Percentiles rank a stretch among this genome's conserved stretches.
phyloP scores from a whole-genome alignment of 2,888 invertebrate genomes.

The Stenolophus ochropezus region DNA sequence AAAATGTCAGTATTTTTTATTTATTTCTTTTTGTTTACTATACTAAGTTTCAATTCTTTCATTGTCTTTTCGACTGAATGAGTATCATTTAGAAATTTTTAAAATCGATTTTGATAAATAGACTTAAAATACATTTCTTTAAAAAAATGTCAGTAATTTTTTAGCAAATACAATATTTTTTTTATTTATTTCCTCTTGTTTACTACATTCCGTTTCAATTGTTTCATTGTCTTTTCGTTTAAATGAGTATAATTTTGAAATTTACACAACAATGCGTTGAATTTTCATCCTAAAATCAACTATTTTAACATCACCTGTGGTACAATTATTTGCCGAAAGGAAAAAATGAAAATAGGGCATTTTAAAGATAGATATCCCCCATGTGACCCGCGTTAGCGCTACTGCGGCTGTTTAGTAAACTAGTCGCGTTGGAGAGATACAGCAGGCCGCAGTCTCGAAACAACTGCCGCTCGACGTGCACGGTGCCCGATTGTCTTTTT shows the following conservation, averaged over 20 bases:
- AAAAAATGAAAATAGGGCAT: conserved; percentile 35
- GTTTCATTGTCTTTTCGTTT: not conserved
- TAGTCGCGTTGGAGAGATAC: not conserved
- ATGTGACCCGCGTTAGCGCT: conserved; percentile 13
- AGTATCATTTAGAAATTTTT: too few species aligned
- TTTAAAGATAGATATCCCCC: conserved; percentile 27
- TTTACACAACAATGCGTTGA: not conserved
- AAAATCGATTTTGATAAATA: too few species aligned
- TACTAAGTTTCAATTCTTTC: too few species aligned
- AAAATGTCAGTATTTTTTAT: too few species aligned
- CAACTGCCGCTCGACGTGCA: conserved; percentile 46
- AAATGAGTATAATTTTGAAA: not conserved
- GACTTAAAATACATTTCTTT: too few species aligned
- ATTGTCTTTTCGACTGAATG: too few species aligned
- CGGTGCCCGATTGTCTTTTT: conserved; percentile 44
- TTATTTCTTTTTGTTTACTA: too few species aligned
- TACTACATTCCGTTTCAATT: not conserved
- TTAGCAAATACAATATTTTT: too few species aligned
- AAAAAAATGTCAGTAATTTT: too few species aligned
- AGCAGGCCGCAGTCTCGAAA: conserved; percentile 33
- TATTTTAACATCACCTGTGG: not conserved
- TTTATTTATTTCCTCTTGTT: too few species aligned
- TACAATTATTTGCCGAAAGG: not conserved
- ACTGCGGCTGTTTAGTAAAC: conserved; percentile 1
- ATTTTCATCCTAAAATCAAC: not conserved